Conservation (phyloP, 2,797 vertebrate species). For the Mormyrops attenuatus region DNA sequence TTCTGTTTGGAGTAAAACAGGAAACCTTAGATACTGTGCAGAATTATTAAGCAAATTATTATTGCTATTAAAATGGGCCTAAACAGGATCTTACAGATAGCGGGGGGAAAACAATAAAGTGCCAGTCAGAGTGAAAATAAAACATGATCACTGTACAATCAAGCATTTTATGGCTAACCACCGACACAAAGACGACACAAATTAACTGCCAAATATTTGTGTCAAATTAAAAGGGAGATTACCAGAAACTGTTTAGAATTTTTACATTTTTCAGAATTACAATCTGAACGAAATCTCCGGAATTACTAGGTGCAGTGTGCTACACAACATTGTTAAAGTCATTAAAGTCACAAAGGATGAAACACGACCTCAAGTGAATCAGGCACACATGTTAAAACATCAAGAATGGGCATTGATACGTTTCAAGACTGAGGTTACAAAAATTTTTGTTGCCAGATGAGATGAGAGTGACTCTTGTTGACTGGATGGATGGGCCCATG, state of each 20-base stretch:
- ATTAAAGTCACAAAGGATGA: too few relatives aligned
- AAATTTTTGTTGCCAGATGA: neutral
- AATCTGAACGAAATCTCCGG: neutral
- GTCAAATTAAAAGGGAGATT: neutral
- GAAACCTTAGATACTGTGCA: neutral
- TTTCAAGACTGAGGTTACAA: neutral
- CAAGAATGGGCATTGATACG: neutral
- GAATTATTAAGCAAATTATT: neutral
- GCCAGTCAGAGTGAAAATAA: neutral
- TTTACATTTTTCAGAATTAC: neutral
- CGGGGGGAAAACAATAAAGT: neutral
- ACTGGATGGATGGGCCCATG: neutral
- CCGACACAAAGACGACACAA: neutral
- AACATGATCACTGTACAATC: neutral
- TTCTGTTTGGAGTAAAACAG: neutral
- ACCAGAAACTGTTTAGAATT: neutral
- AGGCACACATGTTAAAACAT: neutral
- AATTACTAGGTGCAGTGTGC: neutral
- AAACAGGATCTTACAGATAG: neutral
- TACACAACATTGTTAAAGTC: neutral
- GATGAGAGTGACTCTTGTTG: too few relatives aligned
- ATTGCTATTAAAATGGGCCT: neutral
- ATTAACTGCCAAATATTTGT: neutral
- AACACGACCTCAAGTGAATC: neutral
- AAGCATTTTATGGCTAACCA: neutral